Base-by-base conservation (phyloP, 2,113 vertebrate species). In the Periophthalmus modestus region DNA sequence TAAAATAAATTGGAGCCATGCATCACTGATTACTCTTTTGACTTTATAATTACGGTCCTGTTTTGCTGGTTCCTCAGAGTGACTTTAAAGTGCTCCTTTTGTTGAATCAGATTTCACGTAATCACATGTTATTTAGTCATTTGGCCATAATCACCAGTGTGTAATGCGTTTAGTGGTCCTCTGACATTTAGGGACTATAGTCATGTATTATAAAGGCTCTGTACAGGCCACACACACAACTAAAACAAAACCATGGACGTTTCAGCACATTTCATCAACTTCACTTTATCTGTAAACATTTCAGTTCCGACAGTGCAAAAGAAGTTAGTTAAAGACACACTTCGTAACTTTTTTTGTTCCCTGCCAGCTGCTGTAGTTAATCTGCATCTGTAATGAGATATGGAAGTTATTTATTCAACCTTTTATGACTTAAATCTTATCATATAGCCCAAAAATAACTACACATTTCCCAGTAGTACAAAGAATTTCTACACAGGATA, bases 81-180 rank as follows among this genome's bases (percentile, higher is more conserved):
- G 46, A 16, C 48, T 7, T 52, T 19, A 18, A 18, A 18, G 15
- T 6, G 48, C 15, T 16, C 16, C 16, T 52, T 52, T 19, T 52
- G 48, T 14, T 24, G 39, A 48, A 24, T 54, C 1, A 50, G 19
- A n/a, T 65, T 58, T 5, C 48, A 83, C 68, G 47, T 77, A 77
- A 79, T 82, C 10, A 68, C 67, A 81, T 55, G 73, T 77, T 80
- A 5, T 71, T 36, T 46, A 14, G 59, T 21, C 58, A 46, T 46
- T 34, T 0, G 21, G 46, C 43, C 47, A 28, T 67, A 58, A 75
- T 63, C 69, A 74, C n/a, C 16, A 57, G 11, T 2, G 4, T 66
- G 48, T 57, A 34, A 43, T 33, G 23, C 54, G 43, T 12, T 15
- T 57, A 71, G 73, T 33, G 23, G 24, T 6, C 59, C 36, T 19